Percentiles rank a stretch among this genome's conserved stretches.
Conservation (phyloP, 2,797 vertebrate genomes). For the Chloroceryle inda region DNA sequence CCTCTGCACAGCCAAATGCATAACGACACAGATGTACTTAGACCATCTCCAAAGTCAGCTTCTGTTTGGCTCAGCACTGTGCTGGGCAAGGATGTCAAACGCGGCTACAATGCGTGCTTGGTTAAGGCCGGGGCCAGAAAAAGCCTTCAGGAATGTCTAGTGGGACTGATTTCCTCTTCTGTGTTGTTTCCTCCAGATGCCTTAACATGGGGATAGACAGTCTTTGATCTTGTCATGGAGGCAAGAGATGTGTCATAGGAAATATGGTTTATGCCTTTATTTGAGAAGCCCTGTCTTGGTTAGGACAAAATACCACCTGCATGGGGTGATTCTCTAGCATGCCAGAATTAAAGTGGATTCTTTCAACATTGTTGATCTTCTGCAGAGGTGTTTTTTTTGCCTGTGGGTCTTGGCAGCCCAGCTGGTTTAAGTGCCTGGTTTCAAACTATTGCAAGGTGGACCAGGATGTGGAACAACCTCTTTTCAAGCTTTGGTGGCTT, state of each 20-base stretch:
- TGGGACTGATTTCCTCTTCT: not conserved
- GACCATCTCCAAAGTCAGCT: conserved; percentile 62
- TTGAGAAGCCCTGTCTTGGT: not conserved
- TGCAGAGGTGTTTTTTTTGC: not conserved
- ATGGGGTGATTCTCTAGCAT: not conserved
- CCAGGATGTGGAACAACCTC: not conserved
- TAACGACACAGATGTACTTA: conserved; percentile 20
- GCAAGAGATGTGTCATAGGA: not conserved
- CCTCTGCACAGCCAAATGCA: not conserved
- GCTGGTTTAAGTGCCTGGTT: not conserved
- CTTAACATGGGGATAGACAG: not conserved
- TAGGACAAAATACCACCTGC: fast-evolving
- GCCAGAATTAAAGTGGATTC: not conserved
- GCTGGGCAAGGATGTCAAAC: conserved; percentile 35
- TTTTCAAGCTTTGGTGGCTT: not conserved
- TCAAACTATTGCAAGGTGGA: not conserved
- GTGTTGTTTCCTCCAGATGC: not conserved
- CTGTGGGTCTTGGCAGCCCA: not conserved
- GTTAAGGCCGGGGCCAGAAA: conserved; percentile 55
- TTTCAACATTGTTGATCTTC: not conserved
- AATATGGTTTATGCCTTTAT: not conserved
- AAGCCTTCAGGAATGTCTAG: conserved; percentile 52
- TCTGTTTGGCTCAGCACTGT: conserved; percentile 53
- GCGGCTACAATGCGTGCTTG: not conserved
- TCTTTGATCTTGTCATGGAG: not conserved